phyloP scores from a whole-genome alignment of 1,140 invertebrate species.

The Parapsyche elsis region DNA sequence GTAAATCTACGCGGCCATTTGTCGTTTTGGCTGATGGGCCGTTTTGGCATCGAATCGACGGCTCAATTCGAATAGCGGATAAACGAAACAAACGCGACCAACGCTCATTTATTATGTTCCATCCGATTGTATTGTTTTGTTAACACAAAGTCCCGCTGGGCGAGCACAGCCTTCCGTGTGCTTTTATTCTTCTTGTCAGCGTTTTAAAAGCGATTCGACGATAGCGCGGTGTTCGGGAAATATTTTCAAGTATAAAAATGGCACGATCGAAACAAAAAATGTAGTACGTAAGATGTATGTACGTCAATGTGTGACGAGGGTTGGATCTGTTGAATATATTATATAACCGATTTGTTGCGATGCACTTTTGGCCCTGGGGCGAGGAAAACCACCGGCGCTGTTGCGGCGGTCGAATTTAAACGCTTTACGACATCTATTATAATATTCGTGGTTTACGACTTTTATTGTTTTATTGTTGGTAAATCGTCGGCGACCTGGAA shows the following conservation, averaged over 20 bases:
- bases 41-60: too few species aligned
- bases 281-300: too few species aligned
- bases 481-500: not conserved
- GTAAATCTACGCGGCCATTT: too few species aligned
- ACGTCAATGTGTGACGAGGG: too few species aligned
- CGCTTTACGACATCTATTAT: conserved; percentile 2
- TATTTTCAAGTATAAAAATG: too few species aligned
- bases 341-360: not conserved
- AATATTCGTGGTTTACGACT: not conserved
- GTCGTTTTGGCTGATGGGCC: too few species aligned
- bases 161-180: conserved; percentile 44
- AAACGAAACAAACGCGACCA: too few species aligned
- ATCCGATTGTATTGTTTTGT: conserved; percentile 42
- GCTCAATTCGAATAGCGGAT: too few species aligned
- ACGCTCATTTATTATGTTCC: conserved; percentile 36
- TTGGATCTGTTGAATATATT: too few species aligned
- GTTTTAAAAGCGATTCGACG: not conserved
- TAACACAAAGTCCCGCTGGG: conserved; percentile 50
- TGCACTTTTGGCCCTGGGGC: not conserved
- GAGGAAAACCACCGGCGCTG: not conserved
- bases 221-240: not conserved
- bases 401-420: not conserved
- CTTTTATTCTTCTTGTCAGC: conserved; percentile 34
- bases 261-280: too few species aligned
- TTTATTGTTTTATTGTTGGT: conserved; percentile 5